Percentiles rank a stretch among this genome's conserved stretches.
Evolutionary conservation across 2,113 vertebrate species (phyloP).

Genomic region (Helogale parvula): DNA sequence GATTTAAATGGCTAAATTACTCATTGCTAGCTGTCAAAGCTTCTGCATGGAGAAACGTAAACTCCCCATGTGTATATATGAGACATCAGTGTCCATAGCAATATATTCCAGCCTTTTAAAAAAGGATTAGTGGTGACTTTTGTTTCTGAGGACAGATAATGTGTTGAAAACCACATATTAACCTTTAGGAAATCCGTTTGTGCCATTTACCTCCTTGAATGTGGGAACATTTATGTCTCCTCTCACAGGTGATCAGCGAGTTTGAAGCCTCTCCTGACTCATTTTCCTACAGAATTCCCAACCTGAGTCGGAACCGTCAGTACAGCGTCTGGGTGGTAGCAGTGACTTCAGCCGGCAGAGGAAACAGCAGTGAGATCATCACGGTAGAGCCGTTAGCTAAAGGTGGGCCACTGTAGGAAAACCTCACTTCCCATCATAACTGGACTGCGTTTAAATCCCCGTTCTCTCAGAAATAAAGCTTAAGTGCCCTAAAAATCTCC

Average conservation of each 20-base stretch:
- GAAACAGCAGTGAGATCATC: conserved; percentile 98
- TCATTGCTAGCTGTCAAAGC: background rate
- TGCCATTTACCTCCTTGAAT: conserved; percentile 73
- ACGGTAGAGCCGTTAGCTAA: conserved; percentile 95
- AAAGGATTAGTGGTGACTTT: fast-evolving
- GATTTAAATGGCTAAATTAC: background rate
- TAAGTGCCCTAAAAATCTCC: background rate
- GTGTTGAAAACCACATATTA: background rate
- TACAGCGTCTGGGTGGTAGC: conserved; percentile 99
- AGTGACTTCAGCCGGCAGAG: conserved; percentile 96
- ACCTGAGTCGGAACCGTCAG: conserved; percentile 95
- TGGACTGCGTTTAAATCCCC: too few species aligned
- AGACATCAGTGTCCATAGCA: background rate
- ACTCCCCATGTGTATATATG: fast-evolving
- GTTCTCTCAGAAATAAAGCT: background rate
- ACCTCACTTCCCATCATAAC: fast-evolving
- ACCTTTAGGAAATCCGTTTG: background rate
- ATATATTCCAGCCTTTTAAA: background rate
- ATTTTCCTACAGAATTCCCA: conserved; percentile 96
- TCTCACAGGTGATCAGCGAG: conserved; percentile 97
- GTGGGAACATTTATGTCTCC: conserved; percentile 82
- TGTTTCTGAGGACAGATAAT: background rate
- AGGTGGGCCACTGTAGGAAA: conserved; percentile 83
- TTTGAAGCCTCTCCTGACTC: conserved; percentile 97
- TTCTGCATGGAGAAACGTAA: fast-evolving